These are phyloP conservation scores for Cossypha dichroa DNA, from an alignment of 2,797 vertebrate genomes.

Conservation along the genomic window DNA sequence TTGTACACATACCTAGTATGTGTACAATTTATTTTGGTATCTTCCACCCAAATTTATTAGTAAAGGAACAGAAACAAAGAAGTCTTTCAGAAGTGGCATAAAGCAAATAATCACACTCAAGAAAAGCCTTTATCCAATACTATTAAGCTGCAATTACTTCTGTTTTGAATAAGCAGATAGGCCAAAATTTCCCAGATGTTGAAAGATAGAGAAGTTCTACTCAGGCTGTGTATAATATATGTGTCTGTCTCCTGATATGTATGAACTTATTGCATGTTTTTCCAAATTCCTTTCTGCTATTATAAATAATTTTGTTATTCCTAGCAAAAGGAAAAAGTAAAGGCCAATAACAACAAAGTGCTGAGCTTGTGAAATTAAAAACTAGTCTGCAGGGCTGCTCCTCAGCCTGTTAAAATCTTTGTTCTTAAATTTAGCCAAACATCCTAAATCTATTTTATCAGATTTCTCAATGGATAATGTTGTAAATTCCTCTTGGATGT, in stretches of 20 bases:
- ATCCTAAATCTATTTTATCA: not conserved
- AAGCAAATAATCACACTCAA: constrained; percentile 7
- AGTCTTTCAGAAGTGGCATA: constrained; percentile 5
- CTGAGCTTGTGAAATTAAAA: not conserved
- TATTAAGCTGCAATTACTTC: not conserved
- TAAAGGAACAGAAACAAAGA: constrained; percentile 36
- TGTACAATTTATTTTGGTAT: not conserved
- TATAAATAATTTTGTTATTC: constrained; percentile 45
- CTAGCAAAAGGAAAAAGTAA: constrained; percentile 4
- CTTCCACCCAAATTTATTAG: not conserved
- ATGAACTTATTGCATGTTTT: constrained; percentile 4
- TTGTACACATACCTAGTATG: not conserved
- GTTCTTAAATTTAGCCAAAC: not conserved
- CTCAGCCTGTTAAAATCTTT: not conserved
- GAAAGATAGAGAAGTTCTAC: constrained; percentile 5
- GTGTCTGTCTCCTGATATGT: not conserved
- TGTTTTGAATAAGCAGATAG: not conserved
- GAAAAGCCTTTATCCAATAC: not conserved
- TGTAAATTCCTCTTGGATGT: not conserved
- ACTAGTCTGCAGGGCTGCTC: not conserved
- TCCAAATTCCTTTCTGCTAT: constrained; percentile 35
- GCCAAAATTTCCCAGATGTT: not conserved
- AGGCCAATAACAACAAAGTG: not conserved
- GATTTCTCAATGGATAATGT: not conserved
- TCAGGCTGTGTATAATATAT: not conserved